Evolutionary conservation across 2,113 vertebrate genomes (phyloP), one percentile per base, ranked within the genome.

Genomic region (Motacilla tschutschensis): DNA sequence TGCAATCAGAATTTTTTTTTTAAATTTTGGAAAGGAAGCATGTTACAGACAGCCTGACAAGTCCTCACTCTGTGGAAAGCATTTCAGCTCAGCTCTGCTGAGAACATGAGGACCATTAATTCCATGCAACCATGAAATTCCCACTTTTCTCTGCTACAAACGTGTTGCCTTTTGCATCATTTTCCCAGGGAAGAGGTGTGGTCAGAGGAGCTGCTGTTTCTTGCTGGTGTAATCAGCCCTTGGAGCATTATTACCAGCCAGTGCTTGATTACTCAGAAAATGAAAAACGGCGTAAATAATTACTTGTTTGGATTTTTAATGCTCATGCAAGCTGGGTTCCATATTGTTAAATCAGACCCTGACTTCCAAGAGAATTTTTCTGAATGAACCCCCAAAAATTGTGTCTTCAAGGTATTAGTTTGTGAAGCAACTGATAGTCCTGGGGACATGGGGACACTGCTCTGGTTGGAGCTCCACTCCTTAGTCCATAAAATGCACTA

Each of bases 281-380:
- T 63, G 28, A 81, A 92, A 70, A 93, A 79, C 74, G 47, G 55
- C 70, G 40, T 84, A 82, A 95, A 62, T 89, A 83, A 82, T 73
- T n/a, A 75, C 33, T 40, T 51, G 18, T 67, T 88, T 76, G 44
- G 51, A 43, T 83, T 92, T 78, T 85, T 81, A 73, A 81, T 55
- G 67, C 71, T 33, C 33, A 16, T 41, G 31, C 43, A 79, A 41
- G 35, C 31, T 35, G 44, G 20, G n/a, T 20, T 90, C 40, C 51
- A 3, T 69, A 62, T 62, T 88, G 79, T 86, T 69, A 59, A 85
- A 12, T 77, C 47, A 73, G 63, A 58, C 12, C 2, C n/a, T 65
- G 66, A 62, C 71, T 88, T 89, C 80, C 74, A 76, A 43, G 54
- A 59, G 55, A 83, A 79, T 85, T 89, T 79, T 41, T 65, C 63